Conservation (phyloP, 53 echinoderm and acorn worm species). For the Arbacia lixula region DNA sequence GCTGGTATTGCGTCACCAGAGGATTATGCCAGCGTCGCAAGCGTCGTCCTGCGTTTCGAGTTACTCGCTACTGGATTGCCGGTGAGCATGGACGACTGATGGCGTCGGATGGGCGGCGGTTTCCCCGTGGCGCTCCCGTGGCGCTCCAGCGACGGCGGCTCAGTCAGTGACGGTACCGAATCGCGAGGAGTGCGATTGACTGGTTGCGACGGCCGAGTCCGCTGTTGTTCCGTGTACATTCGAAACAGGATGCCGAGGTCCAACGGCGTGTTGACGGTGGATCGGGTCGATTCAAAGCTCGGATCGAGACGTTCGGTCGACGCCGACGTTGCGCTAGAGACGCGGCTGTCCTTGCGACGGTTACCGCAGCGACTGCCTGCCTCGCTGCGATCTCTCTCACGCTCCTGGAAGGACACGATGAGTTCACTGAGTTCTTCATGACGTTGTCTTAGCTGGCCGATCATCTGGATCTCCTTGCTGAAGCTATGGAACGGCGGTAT, state of each 20-base stretch:
- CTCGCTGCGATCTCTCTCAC: conserved; percentile 61
- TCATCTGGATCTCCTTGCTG: conserved; percentile 60
- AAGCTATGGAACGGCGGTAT: conserved; percentile 70
- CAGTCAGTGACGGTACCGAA: conserved; percentile 16
- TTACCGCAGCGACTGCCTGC: conserved; percentile 17
- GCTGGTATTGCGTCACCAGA: too few relatives aligned
- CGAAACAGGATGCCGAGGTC: conserved; percentile 30
- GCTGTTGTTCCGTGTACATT: conserved; percentile 45
- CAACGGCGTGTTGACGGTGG: conserved; percentile 7
- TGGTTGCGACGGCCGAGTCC: conserved; percentile 39
- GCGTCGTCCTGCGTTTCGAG: conserved; percentile 9
- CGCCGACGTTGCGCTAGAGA: conserved; percentile 41
- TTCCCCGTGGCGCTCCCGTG: neutral
- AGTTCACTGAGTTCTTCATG: conserved; percentile 69
- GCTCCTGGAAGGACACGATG: conserved; percentile 71
- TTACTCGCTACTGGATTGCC: neutral
- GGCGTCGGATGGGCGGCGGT: conserved; percentile 14
- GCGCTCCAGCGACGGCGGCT: conserved; percentile 5
- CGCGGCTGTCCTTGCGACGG: conserved; percentile 41
- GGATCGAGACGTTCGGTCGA: conserved; percentile 42
- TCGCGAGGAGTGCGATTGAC: neutral
- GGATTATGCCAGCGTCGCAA: neutral
- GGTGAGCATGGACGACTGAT: neutral
- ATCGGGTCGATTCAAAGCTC: neutral
- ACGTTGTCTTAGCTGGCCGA: conserved; percentile 55